Percentiles rank a stretch among this genome's conserved stretches.
phyloP scores from a whole-genome alignment of 2,888 invertebrate species.

The Villa cingulata region DNA sequence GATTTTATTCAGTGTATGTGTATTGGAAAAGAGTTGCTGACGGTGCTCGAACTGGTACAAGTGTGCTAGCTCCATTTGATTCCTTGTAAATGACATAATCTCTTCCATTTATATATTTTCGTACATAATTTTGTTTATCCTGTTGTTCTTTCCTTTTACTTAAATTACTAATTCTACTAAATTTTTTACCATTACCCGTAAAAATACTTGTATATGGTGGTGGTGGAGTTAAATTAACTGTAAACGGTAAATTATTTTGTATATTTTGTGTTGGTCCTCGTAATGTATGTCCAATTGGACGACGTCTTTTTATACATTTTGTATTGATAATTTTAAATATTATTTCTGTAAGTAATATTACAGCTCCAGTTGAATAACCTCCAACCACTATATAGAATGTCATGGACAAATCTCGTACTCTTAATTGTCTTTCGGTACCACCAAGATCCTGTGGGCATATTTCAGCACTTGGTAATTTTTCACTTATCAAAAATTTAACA shows the following conservation, averaged over 20 bases:
- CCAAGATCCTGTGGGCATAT: constrained; percentile 72
- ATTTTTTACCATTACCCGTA: constrained; percentile 14
- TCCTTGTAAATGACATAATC: constrained; percentile 58
- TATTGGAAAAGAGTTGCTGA: constrained; percentile 60
- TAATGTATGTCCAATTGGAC: background rate
- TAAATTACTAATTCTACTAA: constrained; percentile 4
- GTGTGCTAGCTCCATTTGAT: constrained; percentile 46
- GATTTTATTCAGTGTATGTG: background rate
- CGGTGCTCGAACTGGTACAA: constrained; percentile 60
- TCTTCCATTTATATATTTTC: constrained; percentile 55
- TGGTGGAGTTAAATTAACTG: constrained; percentile 38
- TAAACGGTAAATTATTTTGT: background rate
- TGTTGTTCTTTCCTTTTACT: background rate
- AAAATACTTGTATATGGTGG: constrained; percentile 49
- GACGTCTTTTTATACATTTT: constrained; percentile 13
- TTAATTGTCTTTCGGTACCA: constrained; percentile 61
- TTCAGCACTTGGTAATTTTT: constrained; percentile 55
- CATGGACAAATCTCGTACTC: constrained; percentile 62
- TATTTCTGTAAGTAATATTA: constrained; percentile 54
- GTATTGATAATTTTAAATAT: constrained; percentile 28
- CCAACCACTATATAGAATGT: constrained; percentile 63
- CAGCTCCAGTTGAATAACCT: constrained; percentile 51
- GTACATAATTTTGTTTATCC: constrained; percentile 28
- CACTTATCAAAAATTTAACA: constrained; percentile 48
- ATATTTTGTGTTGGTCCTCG: background rate